Evolutionary conservation across 2,113 vertebrate species (phyloP), one percentile per base, ranked within the genome.

Genomic region (Siniperca knerii): DNA sequence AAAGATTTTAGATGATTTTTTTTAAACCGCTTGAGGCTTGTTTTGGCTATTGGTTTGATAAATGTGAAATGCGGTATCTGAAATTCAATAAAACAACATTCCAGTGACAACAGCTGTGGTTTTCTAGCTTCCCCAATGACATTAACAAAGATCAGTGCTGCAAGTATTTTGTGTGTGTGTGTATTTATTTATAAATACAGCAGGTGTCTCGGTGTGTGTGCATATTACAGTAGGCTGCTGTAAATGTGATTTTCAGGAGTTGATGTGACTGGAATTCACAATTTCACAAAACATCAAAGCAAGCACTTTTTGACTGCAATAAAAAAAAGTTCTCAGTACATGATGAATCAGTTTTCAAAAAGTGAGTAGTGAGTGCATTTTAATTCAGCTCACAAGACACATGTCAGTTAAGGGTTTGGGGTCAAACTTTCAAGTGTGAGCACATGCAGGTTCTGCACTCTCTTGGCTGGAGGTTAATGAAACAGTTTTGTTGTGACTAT

Each of bases 21-120:
- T 71, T 66, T 21, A 54, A 58, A 64, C 21, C 67, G 46, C 33
- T 2, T 29, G 10, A 42, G 37, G 46, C 18, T 54, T 79, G 8
- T 65, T 62, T 81, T 44, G 29, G 69, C 9, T 75, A 9, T 21
- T 68, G 42, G 11, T 85, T 57, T 60, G 5, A 74, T 62, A n/a
- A 33, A 52, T 75, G 70, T 78, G 13, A 73, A 75, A 61, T 79
- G 55, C 76, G 73, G 13, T 35, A 54, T 73, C 18, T 85, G 44
- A 66, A 84, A 83, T 79, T 85, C 29, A 90, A 91, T 91, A 85
- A 92, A 89, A 72, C 37, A 76, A 71, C 44, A 52, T 85, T 82
- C 8, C 46, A 75, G 12, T 73, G 61, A 64, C 42, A 87, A 58
- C 23, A 72, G 37, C 48, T 64, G 48, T 80, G 69, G 8, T 35